A percentile compares a stretch with the other conserved stretches of the same genome.
Conservation (phyloP, 2,113 vertebrate genomes). For the Prinia subflava region DNA sequence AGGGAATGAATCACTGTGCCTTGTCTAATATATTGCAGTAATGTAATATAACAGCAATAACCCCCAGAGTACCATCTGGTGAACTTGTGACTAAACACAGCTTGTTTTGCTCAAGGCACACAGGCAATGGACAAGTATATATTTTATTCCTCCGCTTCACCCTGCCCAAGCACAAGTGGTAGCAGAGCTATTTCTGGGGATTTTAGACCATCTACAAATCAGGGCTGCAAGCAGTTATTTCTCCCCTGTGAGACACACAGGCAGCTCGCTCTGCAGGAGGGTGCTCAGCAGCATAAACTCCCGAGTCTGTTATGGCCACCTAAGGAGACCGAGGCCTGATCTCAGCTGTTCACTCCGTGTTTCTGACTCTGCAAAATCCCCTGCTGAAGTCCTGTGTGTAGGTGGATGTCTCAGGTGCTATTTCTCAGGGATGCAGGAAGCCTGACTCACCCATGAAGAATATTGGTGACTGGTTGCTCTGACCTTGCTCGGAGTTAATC, state of each 20-base stretch:
- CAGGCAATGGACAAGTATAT: not conserved
- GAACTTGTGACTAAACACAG: slow-evolving; percentile 57
- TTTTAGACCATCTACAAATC: not conserved
- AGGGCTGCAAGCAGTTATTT: not conserved
- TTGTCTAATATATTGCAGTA: slow-evolving; percentile 46
- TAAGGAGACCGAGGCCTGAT: not conserved
- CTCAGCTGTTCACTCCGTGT: not conserved
- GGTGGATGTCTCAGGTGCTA: not conserved
- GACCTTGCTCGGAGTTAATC: slow-evolving; percentile 50
- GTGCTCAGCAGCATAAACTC: not conserved
- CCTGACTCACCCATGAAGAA: not conserved
- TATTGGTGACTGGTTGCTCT: not conserved
- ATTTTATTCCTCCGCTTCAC: slow-evolving; percentile 17
- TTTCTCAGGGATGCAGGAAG: not conserved
- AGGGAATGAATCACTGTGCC: slow-evolving; percentile 30
- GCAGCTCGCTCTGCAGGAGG: not conserved
- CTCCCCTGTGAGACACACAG: not conserved
- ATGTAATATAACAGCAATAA: slow-evolving; percentile 57
- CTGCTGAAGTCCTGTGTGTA: not conserved
- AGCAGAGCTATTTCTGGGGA: slow-evolving; percentile 12
- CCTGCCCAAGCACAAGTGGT: not conserved
- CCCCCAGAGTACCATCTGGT: slow-evolving; percentile 60
- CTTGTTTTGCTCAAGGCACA: slow-evolving; percentile 48
- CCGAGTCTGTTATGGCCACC: not conserved
- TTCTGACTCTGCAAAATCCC: not conserved